Evolutionary conservation across 2,113 vertebrate genomes (phyloP).

Genomic region (Corythaixoides concolor): DNA sequence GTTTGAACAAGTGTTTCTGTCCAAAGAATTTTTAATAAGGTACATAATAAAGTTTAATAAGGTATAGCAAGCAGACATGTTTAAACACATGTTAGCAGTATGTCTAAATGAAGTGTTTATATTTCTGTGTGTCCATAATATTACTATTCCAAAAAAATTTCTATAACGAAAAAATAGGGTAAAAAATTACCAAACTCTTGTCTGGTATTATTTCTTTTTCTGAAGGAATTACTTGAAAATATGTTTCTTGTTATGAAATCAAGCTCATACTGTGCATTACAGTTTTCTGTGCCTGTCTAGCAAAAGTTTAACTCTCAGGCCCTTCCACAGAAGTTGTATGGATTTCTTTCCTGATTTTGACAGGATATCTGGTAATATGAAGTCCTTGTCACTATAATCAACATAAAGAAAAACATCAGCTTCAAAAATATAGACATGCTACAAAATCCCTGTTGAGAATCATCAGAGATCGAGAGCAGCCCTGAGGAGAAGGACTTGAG

Average conservation of each 20-base stretch:
- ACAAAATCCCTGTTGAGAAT: background rate
- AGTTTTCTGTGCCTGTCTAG: background rate
- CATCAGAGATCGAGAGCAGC: too few species aligned
- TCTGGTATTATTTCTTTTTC: background rate
- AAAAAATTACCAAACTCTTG: background rate
- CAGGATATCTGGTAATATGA: background rate
- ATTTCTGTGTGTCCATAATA: background rate
- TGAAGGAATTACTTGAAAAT: background rate
- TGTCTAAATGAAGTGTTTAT: constrained; percentile 10
- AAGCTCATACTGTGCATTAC: background rate
- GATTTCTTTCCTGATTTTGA: background rate
- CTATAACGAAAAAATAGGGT: background rate
- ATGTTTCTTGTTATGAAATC: background rate
- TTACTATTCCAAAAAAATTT: background rate
- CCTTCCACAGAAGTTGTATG: background rate
- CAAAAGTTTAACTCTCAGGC: background rate
- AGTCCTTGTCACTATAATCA: background rate
- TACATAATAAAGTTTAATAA: constrained; percentile 26
- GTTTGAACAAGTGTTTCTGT: constrained; percentile 3
- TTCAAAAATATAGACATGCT: background rate
- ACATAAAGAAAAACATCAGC: background rate
- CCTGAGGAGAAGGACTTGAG: too few species aligned
- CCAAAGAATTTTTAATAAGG: constrained; percentile 32
- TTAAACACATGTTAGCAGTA: background rate
- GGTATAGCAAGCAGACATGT: background rate